phyloP scores from a whole-genome alignment of 2,888 invertebrate species.

The Colostygia pectinataria region DNA sequence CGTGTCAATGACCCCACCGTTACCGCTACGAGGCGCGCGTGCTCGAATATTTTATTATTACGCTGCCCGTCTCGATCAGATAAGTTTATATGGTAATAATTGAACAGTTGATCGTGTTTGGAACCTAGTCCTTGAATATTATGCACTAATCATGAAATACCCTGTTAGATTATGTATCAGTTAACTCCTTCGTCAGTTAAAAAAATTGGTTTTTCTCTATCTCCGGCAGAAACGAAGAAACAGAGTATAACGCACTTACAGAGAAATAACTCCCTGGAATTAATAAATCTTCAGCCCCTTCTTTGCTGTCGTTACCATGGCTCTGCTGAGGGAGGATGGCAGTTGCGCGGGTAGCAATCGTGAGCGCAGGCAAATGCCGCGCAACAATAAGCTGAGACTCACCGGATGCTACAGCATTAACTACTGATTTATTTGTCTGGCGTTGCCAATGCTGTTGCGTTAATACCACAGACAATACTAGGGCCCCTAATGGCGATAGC shows the following conservation, averaged over 20 bases:
- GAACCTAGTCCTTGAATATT: too few species aligned
- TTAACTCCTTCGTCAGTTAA: too few species aligned
- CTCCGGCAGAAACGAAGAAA: conserved; percentile 19
- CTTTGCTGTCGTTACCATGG: conserved; percentile 56
- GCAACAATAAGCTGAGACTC: conserved; percentile 63
- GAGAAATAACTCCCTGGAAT: conserved; percentile 62
- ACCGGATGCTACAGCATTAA: conserved; percentile 78
- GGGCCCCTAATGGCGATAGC: conserved; percentile 43
- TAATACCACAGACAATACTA: conserved; percentile 70
- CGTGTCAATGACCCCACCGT: too few species aligned
- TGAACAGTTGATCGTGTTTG: too few species aligned
- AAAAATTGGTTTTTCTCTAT: too few species aligned
- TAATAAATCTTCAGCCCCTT: conserved; percentile 69
- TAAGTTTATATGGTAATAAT: too few species aligned
- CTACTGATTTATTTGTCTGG: conserved; percentile 80
- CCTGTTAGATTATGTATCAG: too few species aligned
- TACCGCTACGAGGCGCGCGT: too few species aligned
- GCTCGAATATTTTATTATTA: too few species aligned
- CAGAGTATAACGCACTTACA: conserved; percentile 34
- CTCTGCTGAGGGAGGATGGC: conserved; percentile 24
- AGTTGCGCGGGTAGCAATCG: conserved; percentile 40
- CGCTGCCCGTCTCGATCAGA: too few species aligned
- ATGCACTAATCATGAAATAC: too few species aligned
- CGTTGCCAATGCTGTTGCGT: conserved; percentile 57
- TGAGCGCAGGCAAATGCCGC: conserved; percentile 55